Conservation (phyloP, 2,113 vertebrate genomes). For the Crotalus horridus region DNA sequence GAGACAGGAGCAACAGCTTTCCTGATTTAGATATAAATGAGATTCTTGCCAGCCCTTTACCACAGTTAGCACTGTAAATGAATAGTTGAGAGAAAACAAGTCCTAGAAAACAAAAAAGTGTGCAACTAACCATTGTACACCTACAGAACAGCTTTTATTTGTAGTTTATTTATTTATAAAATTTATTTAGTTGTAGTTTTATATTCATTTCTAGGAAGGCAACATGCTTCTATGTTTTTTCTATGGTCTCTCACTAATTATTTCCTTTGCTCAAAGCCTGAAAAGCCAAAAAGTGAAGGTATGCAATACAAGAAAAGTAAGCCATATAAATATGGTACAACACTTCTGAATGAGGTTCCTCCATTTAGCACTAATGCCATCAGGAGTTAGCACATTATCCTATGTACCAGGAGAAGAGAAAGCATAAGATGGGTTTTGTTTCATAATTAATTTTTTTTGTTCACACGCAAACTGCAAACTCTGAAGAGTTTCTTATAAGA, state of each 20-base stretch:
- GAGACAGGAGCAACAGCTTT: neutral
- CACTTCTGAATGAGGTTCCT: neutral
- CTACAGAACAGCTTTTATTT: neutral
- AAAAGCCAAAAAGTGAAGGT: neutral
- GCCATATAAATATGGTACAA: fast-evolving
- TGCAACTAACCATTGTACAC: neutral
- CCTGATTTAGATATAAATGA: neutral
- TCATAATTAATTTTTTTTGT: neutral
- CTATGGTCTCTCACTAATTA: neutral
- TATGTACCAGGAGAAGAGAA: neutral
- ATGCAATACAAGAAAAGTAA: neutral
- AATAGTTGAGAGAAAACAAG: neutral
- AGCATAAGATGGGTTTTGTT: fast-evolving
- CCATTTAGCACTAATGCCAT: neutral
- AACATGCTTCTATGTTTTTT: neutral
- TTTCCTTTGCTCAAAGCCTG: neutral
- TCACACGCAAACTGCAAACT: slow-evolving; percentile 20
- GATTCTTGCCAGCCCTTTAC: neutral
- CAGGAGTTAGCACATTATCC: neutral
- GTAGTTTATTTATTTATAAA: neutral
- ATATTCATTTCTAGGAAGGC: neutral
- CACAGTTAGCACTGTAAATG: neutral
- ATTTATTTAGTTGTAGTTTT: neutral
- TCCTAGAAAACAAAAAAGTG: neutral
- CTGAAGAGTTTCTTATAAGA: fast-evolving